Conservation (phyloP, 53 echinoderm and acorn worm genomes). For the Zoroaster sp. region DNA sequence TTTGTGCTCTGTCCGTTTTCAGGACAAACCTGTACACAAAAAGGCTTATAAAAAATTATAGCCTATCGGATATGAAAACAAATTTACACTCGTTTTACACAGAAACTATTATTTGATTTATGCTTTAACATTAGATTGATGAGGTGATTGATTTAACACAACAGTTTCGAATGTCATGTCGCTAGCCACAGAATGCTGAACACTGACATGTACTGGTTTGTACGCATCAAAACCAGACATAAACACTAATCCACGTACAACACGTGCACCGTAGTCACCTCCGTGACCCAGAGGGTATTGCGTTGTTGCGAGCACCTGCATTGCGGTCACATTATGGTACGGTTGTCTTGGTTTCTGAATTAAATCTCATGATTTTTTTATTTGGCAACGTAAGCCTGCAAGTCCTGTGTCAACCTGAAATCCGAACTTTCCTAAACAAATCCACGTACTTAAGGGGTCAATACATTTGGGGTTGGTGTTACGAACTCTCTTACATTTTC, state of each 20-base stretch:
- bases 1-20: too few relatives aligned
- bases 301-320: too few relatives aligned
- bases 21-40: too few relatives aligned
- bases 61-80: too few relatives aligned
- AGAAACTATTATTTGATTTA: too few relatives aligned
- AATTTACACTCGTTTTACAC: too few relatives aligned
- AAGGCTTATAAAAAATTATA: too few relatives aligned
- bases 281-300: too few relatives aligned
- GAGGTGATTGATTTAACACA: not conserved
- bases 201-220: not conserved
- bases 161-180: not conserved
- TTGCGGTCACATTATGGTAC: not conserved
- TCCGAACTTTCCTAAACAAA: not conserved
- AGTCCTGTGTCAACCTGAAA: not conserved
- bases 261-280: not conserved
- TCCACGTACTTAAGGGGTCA: not conserved
- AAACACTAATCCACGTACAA: not conserved
- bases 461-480: not conserved
- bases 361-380: not conserved
- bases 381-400: not conserved
- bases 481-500: not conserved
- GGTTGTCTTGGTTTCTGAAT: too few relatives aligned
- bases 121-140: too few relatives aligned
- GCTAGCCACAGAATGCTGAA: not conserved
- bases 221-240: not conserved